Evolutionary conservation across 2,797 vertebrate genomes (phyloP), one percentile per base, ranked within the genome.

Genomic region (Caiman crocodilus): DNA sequence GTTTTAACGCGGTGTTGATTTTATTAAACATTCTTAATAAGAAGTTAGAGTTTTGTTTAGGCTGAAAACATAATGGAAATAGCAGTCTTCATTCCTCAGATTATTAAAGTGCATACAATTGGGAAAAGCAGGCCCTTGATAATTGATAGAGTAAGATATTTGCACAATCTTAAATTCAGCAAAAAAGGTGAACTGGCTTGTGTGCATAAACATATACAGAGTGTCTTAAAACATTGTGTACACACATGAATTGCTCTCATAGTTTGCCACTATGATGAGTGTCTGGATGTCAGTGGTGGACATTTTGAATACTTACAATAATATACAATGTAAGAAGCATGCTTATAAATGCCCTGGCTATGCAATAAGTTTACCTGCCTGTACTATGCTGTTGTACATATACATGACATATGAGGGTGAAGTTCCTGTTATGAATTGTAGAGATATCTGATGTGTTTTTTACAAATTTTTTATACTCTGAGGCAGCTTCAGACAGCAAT

Each of bases 21-120:
- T 96, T 97, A 96, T 96, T 96, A 97, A 97, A 95, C 82, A 76
- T 95, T 96, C 87, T 85, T 95, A 96, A 89, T 94, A 97, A 85
- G 85, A 95, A 97, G 63, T 75, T 87, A 81, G 83, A 92, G 84
- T 97, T 97, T 61, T 84, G 87, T 95, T 96, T 91, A n/a, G 15
- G 89, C 79, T 91, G 88, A 91, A 96, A 88, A 56, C n/a, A 7
- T n/a, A 79, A 84, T 79, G 86, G 76, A 92, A 95, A 76, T 60
- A 82, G 78, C 61, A 73, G 63, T 74, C 86, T 90, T 94, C 60
- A 28, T 26, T 85, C 89, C 85, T 95, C 76, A 86, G 61, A 61
- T 78, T 88, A 87, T 2, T 84, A 63, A 92, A 90, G 20, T 58
- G 10, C 16, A 14, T 65, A 16, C 5, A 59, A 25, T 50, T 84